Base-by-base conservation (phyloP, 2,888 invertebrate genomes). In the Agriopis marginaria region DNA sequence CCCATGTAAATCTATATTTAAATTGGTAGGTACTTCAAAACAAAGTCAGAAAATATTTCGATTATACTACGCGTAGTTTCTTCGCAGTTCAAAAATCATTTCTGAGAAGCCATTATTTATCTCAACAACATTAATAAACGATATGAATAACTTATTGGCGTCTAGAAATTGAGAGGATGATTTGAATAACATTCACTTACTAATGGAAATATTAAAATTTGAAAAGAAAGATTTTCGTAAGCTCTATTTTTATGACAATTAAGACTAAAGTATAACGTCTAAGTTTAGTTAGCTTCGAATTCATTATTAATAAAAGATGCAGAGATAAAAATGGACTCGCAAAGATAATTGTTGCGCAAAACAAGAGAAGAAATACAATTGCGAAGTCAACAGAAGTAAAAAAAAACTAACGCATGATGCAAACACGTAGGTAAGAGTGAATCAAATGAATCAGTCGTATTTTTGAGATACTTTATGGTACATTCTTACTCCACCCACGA, bases 161-260 rank as follows among this genome's bases (percentile, higher is more conserved):
- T 47, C 9, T 47, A 55, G 50, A 55, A 56, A 55, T 44, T n/a
- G 12, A 49, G 49, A 61, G 8, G 8, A 9, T 12, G n/a, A 60
- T 61, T 49, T 66, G 32, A 66, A 66, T 61, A 61, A 44, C 40
- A 50, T 55, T 50, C 32, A 23, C 66, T 50, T 42, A 61, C 9
- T 32, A 55, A 55, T 67, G 55, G 14, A 56, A 67, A 61, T 55
- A 54, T 23, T 42, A 66, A 61, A 68, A 72, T 53, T 23, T 68
- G 69, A 66, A 58, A 61, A 67, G 63, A 65, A 65, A 59, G 63
- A 69, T 70, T 75, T 67, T 59, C 49, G 66, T 72, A 63, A 65
- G 66, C 65, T 71, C 68, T 62, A 66, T 66, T 72, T 67, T 65
- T 66, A 71, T 72, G 72, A 60, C 62, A 75, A 75, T 67, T 66